Evolutionary conservation across 2,888 invertebrate genomes (phyloP).

Genomic region (Cryptophagus acutangulus): DNA sequence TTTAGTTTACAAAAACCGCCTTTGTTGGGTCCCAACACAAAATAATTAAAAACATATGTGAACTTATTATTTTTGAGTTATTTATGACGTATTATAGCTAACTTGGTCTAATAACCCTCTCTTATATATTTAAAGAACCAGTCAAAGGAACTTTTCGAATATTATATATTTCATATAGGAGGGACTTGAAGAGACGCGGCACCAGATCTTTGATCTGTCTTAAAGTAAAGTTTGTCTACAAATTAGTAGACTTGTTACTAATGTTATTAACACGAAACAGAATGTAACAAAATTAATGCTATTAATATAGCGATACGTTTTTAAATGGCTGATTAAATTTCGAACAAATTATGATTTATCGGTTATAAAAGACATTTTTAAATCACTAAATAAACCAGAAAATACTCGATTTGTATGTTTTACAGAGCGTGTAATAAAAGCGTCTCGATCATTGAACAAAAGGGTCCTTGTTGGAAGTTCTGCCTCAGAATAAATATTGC

Average conservation of each 20-base stretch:
- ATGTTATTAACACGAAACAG: too few relatives aligned
- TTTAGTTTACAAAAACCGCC: conserved; percentile 21
- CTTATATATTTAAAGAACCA: too few relatives aligned
- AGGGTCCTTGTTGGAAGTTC: conserved; percentile 33
- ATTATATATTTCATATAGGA: too few relatives aligned
- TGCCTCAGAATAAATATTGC: conserved; percentile 27
- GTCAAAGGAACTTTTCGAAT: too few relatives aligned
- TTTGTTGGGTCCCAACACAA: conserved; percentile 22
- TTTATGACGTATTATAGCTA: conserved; percentile 18
- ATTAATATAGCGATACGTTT: background rate
- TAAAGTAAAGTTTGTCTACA: too few relatives aligned
- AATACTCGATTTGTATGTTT: conserved; percentile 42
- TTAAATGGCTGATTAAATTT: conserved; percentile 14
- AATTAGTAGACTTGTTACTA: too few relatives aligned
- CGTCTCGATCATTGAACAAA: conserved; percentile 34
- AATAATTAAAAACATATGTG: conserved; percentile 40
- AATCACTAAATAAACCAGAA: conserved; percentile 34
- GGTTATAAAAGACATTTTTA: conserved; percentile 31
- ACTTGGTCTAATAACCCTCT: too few relatives aligned
- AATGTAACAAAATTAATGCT: conserved; percentile 26
- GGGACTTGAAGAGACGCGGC: too few relatives aligned
- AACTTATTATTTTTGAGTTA: conserved; percentile 28
- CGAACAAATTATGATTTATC: conserved; percentile 33
- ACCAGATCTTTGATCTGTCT: too few relatives aligned
- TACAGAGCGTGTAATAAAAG: conserved; percentile 43